Evolutionary conservation across 2,888 invertebrate genomes (phyloP).

Genomic region (Brachylomia viminalis): DNA sequence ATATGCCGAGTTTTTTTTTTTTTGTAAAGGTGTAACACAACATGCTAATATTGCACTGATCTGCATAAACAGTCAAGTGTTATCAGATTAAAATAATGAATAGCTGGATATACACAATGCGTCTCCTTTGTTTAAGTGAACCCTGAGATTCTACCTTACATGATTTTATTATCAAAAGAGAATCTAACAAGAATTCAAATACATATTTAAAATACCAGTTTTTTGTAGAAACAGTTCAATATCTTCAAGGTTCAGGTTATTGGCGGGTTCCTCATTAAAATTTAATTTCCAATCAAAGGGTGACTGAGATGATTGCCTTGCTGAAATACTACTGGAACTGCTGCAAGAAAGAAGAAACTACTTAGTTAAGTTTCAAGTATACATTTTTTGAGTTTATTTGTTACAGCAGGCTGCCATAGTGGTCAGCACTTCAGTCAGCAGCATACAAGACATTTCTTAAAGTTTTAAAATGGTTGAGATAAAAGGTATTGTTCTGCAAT

Average conservation of each 20-base stretch:
- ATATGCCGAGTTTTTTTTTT: neutral
- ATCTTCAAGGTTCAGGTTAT: conserved; percentile 84
- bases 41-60: neutral
- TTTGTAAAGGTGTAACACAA: neutral
- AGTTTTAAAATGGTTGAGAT: neutral
- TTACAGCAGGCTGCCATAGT: neutral
- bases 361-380: neutral
- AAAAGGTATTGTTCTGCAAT: conserved; percentile 10
- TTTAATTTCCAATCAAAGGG: conserved; percentile 82
- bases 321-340: conserved; percentile 78
- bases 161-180: neutral
- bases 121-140: neutral
- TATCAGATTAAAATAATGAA: neutral
- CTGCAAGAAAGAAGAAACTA: conserved; percentile 47
- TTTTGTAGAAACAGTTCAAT: conserved; percentile 86
- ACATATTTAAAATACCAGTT: conserved; percentile 72
- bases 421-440: too few species aligned
- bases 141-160: neutral
- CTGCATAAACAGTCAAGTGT: neutral
- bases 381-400: neutral
- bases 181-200: conserved; percentile 17
- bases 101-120: neutral
- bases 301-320: conserved; percentile 81
- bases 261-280: conserved; percentile 80
- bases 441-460: neutral